Evolutionary conservation across 2,113 vertebrate genomes (phyloP), one percentile per base, ranked within the genome.

Genomic region (Origma solitaria): DNA sequence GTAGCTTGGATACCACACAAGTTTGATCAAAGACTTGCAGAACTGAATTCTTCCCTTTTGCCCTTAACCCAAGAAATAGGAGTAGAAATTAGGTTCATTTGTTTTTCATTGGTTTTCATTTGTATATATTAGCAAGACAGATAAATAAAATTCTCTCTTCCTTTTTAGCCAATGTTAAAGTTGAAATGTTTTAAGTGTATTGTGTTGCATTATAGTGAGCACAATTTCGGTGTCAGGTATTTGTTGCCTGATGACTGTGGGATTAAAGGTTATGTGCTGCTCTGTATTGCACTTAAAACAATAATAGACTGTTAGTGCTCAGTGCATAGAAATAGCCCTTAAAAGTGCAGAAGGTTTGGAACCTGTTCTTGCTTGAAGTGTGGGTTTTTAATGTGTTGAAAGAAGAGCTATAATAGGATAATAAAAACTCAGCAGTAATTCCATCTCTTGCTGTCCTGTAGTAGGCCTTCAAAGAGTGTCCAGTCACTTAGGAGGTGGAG

Each of bases 351-450:
- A 80, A 70, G 56, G 44, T 68, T 83, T 92, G 82, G 76, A 77
- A 86, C 72, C 31, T 93, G 77, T 83, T 94, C 68, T 68, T 92
- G 57, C 79, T 75, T 78, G 47, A 88, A 95, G 65, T 86, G 82
- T 91, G 66, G 62, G 35, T 37, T 94, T 95, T 96, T 91, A 93
- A 66, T 78, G 81, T 51, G 76, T 47, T 93, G 84, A 79, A 95
- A 86, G 64, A 93, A 56, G 79, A 90, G 75, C 87, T 95, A 28
- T 70, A 96, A 95, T 21, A 64, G 68, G 68, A 60, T 83, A 94
- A 66, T 94, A 90, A 83, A 83, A 88, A n/a, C 71, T 92, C 93
- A 83, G 95, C 93, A 92, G 82, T 83, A 93, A 78, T 95, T 95
- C 70, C 38, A 51, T 91, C 82, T 73, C 85, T 37, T 81, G 62